Base-by-base conservation (phyloP, 2,797 vertebrate species). In the Discoglossus pictus region DNA sequence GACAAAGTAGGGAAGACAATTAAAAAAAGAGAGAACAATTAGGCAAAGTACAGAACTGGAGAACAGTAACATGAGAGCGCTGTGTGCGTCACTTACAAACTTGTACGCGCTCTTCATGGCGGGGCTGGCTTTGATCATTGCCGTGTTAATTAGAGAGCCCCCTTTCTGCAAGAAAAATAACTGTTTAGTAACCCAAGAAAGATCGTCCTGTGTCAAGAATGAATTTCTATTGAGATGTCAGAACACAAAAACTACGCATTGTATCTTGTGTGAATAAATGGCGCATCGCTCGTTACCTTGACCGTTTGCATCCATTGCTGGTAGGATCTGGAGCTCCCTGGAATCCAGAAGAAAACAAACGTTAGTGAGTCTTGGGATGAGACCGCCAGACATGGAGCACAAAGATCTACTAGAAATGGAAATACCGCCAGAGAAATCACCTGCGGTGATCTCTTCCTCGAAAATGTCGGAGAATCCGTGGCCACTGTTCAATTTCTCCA, bases 361-460 rank as follows among this genome's bases (percentile, higher is more conserved):
- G n/a, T n/a, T n/a, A n/a, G n/a, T n/a, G n/a, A n/a, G n/a, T n/a
- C n/a, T n/a, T n/a, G n/a, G n/a, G n/a, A n/a, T n/a, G n/a, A n/a
- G n/a, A n/a, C n/a, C n/a, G n/a, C n/a, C n/a, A n/a, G n/a, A n/a
- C n/a, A n/a, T n/a, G n/a, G n/a, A n/a, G n/a, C n/a, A n/a, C 25
- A 44, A 25, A 31, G 27, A 31, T 15, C 42, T 23, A 40, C 50
- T 46, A 7, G 52, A 80, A 88, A 53, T 61, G 64, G n/a, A 35
- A 84, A 87, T 90, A 98, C 95, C 94, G 92, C 93, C 92, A 89
- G 88, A 93, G 83, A 96, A 98, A 81, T 93, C 93, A 74, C 95
- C 94, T 58, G 93, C 87, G 75, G 93, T 98, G 87, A 98, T 97
- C 87, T 98, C 96, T 75, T 99, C 94, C 87, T 99, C 97, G 87